Conservation (phyloP, 2,888 invertebrate species). For the Agrotis clavis region DNA sequence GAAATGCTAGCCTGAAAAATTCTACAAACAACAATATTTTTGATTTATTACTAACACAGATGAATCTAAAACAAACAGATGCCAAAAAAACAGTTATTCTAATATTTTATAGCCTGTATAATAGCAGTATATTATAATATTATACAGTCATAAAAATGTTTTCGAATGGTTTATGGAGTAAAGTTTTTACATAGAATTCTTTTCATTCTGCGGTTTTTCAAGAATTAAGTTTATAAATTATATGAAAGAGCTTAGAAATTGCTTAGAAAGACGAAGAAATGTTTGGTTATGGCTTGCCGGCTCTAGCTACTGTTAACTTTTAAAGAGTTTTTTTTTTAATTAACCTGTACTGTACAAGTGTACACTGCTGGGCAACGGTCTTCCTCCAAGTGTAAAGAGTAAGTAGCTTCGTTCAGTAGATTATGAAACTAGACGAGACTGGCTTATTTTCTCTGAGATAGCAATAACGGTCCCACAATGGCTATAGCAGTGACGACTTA, state of each 20-base stretch:
- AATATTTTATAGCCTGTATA: background rate
- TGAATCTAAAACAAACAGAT: constrained; percentile 7
- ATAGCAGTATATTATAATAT: constrained; percentile 8
- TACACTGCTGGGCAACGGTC: no score
- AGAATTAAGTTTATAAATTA: background rate
- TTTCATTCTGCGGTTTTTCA: background rate
- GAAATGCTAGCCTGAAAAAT: background rate
- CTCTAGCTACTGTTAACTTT: no score
- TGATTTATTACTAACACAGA: background rate
- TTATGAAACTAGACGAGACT: no score
- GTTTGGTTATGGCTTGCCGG: no score
- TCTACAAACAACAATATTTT: background rate
- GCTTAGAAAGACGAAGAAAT: no score
- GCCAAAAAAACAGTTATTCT: background rate
- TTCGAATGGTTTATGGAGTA: background rate
- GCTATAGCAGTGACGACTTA: no score
- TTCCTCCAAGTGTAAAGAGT: no score
- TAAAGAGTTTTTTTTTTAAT: no score
- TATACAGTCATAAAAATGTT: constrained; percentile 8
- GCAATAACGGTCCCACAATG: background rate
- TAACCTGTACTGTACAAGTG: no score
- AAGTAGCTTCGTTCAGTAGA: no score
- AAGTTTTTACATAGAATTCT: background rate
- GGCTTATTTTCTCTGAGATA: background rate
- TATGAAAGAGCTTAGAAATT: no score